Base-by-base conservation (phyloP, 23 tunicate genomes). In the Trididemnum nubilum region DNA sequence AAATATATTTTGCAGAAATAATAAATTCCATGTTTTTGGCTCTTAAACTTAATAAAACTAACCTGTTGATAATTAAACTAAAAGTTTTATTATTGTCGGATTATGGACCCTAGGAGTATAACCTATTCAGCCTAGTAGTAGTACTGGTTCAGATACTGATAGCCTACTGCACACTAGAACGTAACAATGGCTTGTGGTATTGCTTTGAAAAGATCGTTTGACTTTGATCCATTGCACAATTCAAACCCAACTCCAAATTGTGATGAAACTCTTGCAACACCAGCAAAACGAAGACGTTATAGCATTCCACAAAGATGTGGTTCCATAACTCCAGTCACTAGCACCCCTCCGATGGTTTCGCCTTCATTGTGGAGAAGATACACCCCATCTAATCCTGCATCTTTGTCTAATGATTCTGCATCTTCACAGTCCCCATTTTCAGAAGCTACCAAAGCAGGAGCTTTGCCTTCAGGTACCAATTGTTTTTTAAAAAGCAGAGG, bases 181-280 rank as follows among this genome's bases (percentile, higher is more conserved):
- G 12, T 18, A 82, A 36, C 5, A 35, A 87, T 87, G 91, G 91
- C 91, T 35, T 87, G 91, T 72, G 91, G 91, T 25, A 81, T 85
- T 32, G 85, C 91, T 24, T 73, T 87, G 0, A 87, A 87, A 81
- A 50, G 91, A 72, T 81, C 81, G 33, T 81, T 87, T 60, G 86
- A 87, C 34, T 87, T 87, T 72, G 91, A 87, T 44, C 91, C 85
- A 28, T 36, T 87, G 65, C 91, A 87, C 72, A 61, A 76, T 52
- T 4, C 65, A 30, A 85, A 50, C 23, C 76, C 84, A 26, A 26
- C 76, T 59, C 49, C 65, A 18, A 33, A 71, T 24, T 64, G 73
- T 25, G 59, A 80, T 63, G 73, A 63, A 19, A 24, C 30, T 5
- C n/a, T 64, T 24, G 2, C 73, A 35, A 73, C 85, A 9, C 91